phyloP scores from a whole-genome alignment of 2,888 invertebrate species.

The Dermolepida albohirtum region DNA sequence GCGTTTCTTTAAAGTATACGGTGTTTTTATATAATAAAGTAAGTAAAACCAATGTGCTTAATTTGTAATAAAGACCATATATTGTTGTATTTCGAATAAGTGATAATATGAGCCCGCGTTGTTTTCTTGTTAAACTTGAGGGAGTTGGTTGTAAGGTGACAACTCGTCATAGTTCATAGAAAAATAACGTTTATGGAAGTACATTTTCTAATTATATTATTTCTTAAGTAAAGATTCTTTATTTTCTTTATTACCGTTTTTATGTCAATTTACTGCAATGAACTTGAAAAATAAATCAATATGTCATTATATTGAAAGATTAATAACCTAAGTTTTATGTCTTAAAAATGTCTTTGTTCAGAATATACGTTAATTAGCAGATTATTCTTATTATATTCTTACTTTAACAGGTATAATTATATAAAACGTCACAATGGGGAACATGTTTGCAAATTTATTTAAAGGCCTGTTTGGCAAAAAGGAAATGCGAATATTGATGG shows the following conservation, averaged over 20 bases:
- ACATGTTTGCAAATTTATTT: slow-evolving; percentile 96
- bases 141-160: slow-evolving; percentile 70
- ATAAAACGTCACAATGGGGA: slow-evolving; percentile 87
- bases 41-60: slow-evolving; percentile 58
- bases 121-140: slow-evolving; percentile 61
- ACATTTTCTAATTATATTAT: slow-evolving; percentile 14
- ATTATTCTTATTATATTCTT: slow-evolving; percentile 11
- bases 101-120: slow-evolving; percentile 50
- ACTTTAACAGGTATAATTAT: slow-evolving; percentile 56
- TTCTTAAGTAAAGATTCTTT: not conserved
- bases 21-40: slow-evolving; percentile 70
- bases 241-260: slow-evolving; percentile 11
- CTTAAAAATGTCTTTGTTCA: slow-evolving; percentile 56
- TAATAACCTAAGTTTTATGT: slow-evolving; percentile 56
- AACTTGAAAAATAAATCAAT: slow-evolving; percentile 58
- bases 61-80: not conserved
- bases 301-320: slow-evolving; percentile 60
- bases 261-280: slow-evolving; percentile 23
- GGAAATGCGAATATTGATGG: slow-evolving; percentile 99
- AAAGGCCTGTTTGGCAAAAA: slow-evolving; percentile 99
- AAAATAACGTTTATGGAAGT: slow-evolving; percentile 32
- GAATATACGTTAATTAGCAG: not conserved
- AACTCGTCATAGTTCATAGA: slow-evolving; percentile 62
- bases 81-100: not conserved
- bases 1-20: slow-evolving; percentile 67